phyloP scores from a whole-genome alignment of 1,140 invertebrate genomes.

The Drosophila arizonae region DNA sequence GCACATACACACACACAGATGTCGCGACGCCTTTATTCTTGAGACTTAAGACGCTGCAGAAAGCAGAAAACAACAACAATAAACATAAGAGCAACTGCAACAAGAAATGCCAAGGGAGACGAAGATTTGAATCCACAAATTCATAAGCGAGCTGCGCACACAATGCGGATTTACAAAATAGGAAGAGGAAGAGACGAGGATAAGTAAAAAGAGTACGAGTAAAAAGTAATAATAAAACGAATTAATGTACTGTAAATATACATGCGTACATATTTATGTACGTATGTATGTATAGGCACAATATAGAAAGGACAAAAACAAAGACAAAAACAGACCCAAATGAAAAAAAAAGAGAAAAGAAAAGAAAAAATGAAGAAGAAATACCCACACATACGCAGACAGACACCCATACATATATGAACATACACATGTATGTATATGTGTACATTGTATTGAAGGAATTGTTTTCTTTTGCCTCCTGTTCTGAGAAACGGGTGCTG shows the following conservation, averaged over 20 bases:
- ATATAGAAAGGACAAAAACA: conserved; percentile 65
- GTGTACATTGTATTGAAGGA: conserved; percentile 63
- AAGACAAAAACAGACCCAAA: conserved; percentile 35
- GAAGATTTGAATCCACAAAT: conserved; percentile 63
- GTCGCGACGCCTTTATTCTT: conserved; percentile 11
- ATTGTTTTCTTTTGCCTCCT: conserved; percentile 66
- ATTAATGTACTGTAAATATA: conserved; percentile 68
- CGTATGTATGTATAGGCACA: conserved; percentile 26
- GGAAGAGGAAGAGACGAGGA: conserved; percentile 14
- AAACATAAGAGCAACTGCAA: conserved; percentile 9
- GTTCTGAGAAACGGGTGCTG: conserved; percentile 64
- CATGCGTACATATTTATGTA: conserved; percentile 14
- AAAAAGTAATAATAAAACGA: conserved; percentile 70
- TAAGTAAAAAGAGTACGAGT: conserved; percentile 38
- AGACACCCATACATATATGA: background rate
- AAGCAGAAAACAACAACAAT: conserved; percentile 7
- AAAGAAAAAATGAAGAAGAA: no score
- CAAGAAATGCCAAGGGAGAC: conserved; percentile 17
- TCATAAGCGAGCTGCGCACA: conserved; percentile 46
- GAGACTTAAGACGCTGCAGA: conserved; percentile 19
- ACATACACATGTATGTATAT: conserved; percentile 10
- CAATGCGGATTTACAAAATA: conserved; percentile 39
- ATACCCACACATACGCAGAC: conserved; percentile 7
- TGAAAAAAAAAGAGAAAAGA: conserved; percentile 34
- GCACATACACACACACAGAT: background rate